phyloP scores from a whole-genome alignment of 2,113 vertebrate genomes.

The Martes martes region DNA sequence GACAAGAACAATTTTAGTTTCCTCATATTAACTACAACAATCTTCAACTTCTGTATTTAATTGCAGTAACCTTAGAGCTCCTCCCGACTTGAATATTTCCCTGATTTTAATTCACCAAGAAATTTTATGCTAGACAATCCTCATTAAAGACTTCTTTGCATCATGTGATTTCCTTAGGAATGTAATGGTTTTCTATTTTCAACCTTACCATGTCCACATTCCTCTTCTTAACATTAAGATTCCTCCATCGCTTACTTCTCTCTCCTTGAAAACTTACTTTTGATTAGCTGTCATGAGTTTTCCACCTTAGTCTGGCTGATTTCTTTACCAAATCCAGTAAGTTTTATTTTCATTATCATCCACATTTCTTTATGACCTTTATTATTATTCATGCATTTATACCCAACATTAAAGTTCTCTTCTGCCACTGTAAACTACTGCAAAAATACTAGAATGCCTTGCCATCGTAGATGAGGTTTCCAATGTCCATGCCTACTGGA shows the following conservation, averaged over 20 bases:
- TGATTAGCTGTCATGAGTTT: background rate
- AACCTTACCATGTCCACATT: background rate
- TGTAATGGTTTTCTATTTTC: conserved; percentile 33
- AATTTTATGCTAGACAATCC: conserved; percentile 14
- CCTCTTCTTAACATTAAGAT: background rate
- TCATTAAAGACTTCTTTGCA: conserved; percentile 47
- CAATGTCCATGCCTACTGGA: background rate
- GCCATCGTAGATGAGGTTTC: background rate
- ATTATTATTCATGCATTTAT: background rate
- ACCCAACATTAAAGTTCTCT: background rate
- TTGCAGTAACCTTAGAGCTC: conserved; percentile 21
- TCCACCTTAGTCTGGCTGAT: background rate
- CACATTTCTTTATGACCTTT: background rate
- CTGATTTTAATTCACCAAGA: conserved; percentile 38
- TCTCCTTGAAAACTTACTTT: conserved; percentile 15
- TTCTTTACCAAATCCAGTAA: background rate
- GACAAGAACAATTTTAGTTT: conserved; percentile 32
- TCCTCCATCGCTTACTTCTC: background rate
- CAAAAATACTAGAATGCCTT: background rate
- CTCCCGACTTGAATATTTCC: background rate
- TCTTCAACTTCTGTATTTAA: background rate
- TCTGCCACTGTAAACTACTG: background rate
- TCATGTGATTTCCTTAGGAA: conserved; percentile 16
- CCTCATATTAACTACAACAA: background rate
- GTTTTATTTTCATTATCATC: background rate